These are phyloP conservation scores for Blastobasis lacticolella DNA, from an alignment of 2,888 invertebrate genomes.

Conservation along the genomic window DNA sequence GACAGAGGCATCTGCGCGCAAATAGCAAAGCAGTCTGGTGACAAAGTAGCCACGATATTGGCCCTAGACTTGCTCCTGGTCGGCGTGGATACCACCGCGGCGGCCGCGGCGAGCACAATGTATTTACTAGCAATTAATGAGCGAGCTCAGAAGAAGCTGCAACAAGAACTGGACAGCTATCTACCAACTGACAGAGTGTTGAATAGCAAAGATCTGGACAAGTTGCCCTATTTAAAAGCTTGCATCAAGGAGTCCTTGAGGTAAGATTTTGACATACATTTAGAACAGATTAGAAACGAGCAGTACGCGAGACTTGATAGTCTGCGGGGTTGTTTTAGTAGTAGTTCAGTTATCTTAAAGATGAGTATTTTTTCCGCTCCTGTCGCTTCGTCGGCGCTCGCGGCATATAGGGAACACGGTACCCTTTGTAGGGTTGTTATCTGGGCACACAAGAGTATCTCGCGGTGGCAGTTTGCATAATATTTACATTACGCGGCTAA, in stretches of 20 bases:
- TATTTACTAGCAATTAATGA: constrained; percentile 83
- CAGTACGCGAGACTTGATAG: too few relatives aligned
- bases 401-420: too few relatives aligned
- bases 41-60: constrained; percentile 77
- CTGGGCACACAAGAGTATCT: constrained; percentile 24
- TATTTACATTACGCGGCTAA: constrained; percentile 36
- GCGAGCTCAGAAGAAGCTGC: constrained; percentile 78
- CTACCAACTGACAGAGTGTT: constrained; percentile 73
- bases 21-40: constrained; percentile 47
- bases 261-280: constrained; percentile 39
- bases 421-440: constrained; percentile 14
- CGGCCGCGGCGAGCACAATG: constrained; percentile 82
- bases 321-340: too few relatives aligned
- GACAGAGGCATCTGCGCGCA: constrained; percentile 61
- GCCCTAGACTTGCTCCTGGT: constrained; percentile 85
- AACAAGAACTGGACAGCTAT: constrained; percentile 74
- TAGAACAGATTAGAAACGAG: too few relatives aligned
- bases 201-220: constrained; percentile 75
- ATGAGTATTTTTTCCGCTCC: too few relatives aligned
- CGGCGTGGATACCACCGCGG: constrained; percentile 88
- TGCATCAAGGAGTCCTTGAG: constrained; percentile 86
- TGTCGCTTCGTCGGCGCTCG: too few relatives aligned
- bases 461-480: constrained; percentile 37
- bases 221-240: constrained; percentile 81
- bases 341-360: too few relatives aligned